Conservation (phyloP, 2,888 invertebrate species). For the Rapana venosa region DNA sequence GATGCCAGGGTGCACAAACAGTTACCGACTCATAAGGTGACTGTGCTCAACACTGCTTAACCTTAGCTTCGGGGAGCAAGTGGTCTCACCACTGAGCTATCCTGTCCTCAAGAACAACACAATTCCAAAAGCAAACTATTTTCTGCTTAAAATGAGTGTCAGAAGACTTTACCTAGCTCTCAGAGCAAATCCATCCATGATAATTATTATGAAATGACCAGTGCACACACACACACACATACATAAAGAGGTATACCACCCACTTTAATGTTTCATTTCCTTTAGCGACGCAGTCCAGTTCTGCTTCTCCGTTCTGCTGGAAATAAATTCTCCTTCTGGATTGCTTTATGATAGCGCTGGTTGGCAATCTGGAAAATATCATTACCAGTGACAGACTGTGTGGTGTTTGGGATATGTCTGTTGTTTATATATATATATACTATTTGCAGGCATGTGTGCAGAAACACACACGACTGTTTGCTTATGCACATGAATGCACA, state of each 20-base stretch:
- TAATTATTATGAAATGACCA: not conserved
- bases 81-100: too few relatives aligned
- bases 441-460: not conserved
- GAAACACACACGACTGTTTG: not conserved
- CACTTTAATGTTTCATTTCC: constrained; percentile 40
- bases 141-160: too few relatives aligned
- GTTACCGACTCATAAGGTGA: too few relatives aligned
- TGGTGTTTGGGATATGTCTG: not conserved
- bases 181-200: not conserved
- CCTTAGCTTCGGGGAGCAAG: too few relatives aligned
- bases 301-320: constrained; percentile 22
- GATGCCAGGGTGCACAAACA: too few relatives aligned
- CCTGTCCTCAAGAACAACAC: too few relatives aligned
- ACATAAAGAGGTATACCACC: not conserved
- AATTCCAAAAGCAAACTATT: too few relatives aligned
- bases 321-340: constrained; percentile 3
- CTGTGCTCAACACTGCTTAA: too few relatives aligned
- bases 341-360: constrained; percentile 40
- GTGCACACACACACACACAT: not conserved
- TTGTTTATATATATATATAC: not conserved
- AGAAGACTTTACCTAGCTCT: too few relatives aligned
- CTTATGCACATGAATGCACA: not conserved
- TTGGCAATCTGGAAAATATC: constrained; percentile 42
- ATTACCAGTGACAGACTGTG: too few relatives aligned
- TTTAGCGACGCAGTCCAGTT: constrained; percentile 41